Evolutionary conservation across 2,113 vertebrate species (phyloP).

Genomic region (Amia ocellicauda): DNA sequence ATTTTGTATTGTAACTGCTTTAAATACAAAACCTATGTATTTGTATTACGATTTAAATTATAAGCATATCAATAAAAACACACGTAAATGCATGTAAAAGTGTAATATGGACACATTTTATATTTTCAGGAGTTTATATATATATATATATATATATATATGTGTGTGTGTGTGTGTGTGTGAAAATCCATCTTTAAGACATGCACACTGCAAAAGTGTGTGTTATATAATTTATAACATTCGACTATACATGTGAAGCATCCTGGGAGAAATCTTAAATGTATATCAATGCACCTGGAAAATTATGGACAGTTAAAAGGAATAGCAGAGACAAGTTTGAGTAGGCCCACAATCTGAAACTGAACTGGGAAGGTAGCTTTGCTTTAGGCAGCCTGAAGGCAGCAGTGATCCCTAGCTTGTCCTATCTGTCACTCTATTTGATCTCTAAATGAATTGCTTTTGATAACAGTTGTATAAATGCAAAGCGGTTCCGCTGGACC

Average conservation of each 20-base stretch:
- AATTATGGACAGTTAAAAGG: conserved; percentile 22
- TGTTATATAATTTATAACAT: neutral
- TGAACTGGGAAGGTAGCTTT: conserved; percentile 61
- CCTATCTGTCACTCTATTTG: conserved; percentile 86
- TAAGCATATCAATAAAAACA: no score
- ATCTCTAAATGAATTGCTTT: conserved; percentile 88
- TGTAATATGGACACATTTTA: no score
- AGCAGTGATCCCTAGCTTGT: conserved; percentile 74
- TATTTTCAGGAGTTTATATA: no score
- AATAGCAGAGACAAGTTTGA: conserved; percentile 48
- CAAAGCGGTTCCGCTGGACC: conserved; percentile 77
- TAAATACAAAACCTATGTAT: no score
- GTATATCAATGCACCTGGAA: conserved; percentile 17
- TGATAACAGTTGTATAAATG: conserved; percentile 86
- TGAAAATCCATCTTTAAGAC: neutral
- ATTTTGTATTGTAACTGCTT: no score
- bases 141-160: no score
- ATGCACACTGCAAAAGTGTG: neutral
- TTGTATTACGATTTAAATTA: no score
- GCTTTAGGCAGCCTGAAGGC: conserved; percentile 74
- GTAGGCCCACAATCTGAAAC: conserved; percentile 69
- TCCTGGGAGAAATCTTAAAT: conserved; percentile 7
- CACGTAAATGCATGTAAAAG: no score
- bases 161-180: no score
- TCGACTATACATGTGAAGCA: neutral